Conservation (phyloP, 2,113 vertebrate genomes). For the Gymnobelideus leadbeateri region DNA sequence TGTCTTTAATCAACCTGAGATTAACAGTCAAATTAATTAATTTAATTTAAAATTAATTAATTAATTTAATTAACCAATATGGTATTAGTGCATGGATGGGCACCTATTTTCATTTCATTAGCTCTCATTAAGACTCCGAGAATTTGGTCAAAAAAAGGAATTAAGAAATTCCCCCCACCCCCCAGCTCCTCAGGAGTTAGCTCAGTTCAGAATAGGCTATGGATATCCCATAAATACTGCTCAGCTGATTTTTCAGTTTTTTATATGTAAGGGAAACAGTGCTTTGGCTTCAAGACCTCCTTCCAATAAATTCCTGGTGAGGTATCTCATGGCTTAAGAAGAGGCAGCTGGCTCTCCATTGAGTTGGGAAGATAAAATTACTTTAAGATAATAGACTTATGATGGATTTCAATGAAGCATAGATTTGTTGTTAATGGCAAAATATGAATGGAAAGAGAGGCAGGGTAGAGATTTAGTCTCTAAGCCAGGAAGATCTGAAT, state of each 20-base stretch:
- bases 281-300: not conserved
- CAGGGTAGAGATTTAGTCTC: not conserved
- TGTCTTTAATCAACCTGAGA: not conserved
- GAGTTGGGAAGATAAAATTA: slow-evolving; percentile 13
- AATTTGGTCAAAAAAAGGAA: slow-evolving; percentile 14
- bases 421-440: slow-evolving; percentile 37
- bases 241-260: slow-evolving; percentile 10
- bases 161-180: not conserved
- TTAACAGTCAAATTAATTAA: not conserved
- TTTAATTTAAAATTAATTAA: too few relatives aligned
- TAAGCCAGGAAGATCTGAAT: not conserved
- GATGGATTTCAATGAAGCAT: not conserved
- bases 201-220: not conserved
- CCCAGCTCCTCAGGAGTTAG: not conserved
- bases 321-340: not conserved
- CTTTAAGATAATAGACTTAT: slow-evolving; percentile 38
- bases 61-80: not conserved
- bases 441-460: not conserved
- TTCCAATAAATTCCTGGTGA: slow-evolving; percentile 22
- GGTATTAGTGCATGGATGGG: not conserved
- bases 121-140: slow-evolving; percentile 11
- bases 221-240: not conserved
- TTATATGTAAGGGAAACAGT: slow-evolving; percentile 2
- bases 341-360: slow-evolving; percentile 19
- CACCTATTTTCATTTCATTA: slow-evolving; percentile 26